Evolutionary conservation across 23 tunicate species (phyloP).

Genomic region (Clavelina lepadiformis): DNA sequence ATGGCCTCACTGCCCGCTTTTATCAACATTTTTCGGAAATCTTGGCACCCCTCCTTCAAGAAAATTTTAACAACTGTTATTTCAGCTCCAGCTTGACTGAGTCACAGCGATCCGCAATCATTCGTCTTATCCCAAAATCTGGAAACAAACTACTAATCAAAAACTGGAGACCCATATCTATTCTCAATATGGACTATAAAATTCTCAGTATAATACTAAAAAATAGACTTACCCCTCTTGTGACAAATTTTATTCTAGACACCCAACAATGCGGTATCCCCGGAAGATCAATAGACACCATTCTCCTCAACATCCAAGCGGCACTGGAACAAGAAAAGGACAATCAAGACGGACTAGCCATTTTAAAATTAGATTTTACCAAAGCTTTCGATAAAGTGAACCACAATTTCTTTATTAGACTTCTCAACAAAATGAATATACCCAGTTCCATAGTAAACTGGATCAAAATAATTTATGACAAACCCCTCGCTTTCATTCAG

Average conservation of each 20-base stretch:
- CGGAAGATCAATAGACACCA: too few relatives aligned
- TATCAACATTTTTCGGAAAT: not conserved
- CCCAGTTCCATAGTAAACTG: not conserved
- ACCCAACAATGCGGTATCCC: too few relatives aligned
- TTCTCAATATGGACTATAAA: constrained; percentile 9
- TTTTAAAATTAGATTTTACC: constrained; percentile 6
- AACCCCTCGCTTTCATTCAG: not conserved
- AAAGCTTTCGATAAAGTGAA: constrained; percentile 7
- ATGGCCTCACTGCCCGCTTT: too few relatives aligned
- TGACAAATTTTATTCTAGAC: too few relatives aligned
- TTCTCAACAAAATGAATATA: not conserved
- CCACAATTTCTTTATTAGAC: not conserved
- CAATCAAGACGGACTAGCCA: not conserved
- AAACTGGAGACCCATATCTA: constrained; percentile 5
- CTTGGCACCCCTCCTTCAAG: constrained; percentile 1
- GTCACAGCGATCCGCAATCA: not conserved
- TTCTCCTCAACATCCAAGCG: too few relatives aligned
- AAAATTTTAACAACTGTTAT: not conserved
- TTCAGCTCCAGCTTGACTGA: not conserved
- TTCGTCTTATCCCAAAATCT: not conserved
- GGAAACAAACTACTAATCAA: not conserved
- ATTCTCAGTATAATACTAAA: not conserved
- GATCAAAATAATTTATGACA: not conserved
- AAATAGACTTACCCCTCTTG: not conserved
- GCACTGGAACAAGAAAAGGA: not conserved